Evolutionary conservation across 1,140 invertebrate genomes (phyloP), one percentile per base, ranked within the genome.

Genomic region (Mercenaria mercenaria): DNA sequence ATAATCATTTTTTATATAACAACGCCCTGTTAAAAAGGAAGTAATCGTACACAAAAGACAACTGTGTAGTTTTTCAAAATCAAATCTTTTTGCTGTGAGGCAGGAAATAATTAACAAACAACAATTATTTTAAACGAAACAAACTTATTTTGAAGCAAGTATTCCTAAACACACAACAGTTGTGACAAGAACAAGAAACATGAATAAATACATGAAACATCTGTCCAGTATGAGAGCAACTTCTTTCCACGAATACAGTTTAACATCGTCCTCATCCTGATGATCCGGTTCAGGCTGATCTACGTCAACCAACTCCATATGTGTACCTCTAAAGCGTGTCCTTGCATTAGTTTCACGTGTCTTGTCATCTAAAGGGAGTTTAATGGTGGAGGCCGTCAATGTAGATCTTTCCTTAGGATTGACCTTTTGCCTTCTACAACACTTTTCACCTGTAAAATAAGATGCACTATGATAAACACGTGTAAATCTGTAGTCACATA

Each of bases 181-280:
- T 23, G 50, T 20, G 1, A 67, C 26, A 13, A 81, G 6, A 11
- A 79, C 76, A 15, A 81, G 0, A 41, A 72, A 23, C 1, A 72
- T 88, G 47, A 81, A 88, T 13, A 88, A n/a, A 56, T 88, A 88
- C 76, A 88, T 80, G 8, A 88, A 88, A 72, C 76, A 88, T 41
- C 64, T 80, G 64, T 88, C 86, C 18, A 88, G 20, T 11, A 88
- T 88, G 0, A 88, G 59, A 0, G 86, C 86, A 47, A 88, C 77
- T 41, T 88, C 86, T 56, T 88, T 88, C 86, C 86, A 88, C 1
- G 86, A 88, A 34, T 81, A 88, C 23, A 61, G 3, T 18, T 77
- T 50, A 13, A 47, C 50, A 8, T 52, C 32, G 15, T 61, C 41
- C 26, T 56, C 37, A 18, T 76, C 84, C 15, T 29, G 26, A 32